Evolutionary conservation across 2,888 invertebrate species (phyloP), one percentile per base, ranked within the genome.

Genomic region (Platycnemis pennipes): DNA sequence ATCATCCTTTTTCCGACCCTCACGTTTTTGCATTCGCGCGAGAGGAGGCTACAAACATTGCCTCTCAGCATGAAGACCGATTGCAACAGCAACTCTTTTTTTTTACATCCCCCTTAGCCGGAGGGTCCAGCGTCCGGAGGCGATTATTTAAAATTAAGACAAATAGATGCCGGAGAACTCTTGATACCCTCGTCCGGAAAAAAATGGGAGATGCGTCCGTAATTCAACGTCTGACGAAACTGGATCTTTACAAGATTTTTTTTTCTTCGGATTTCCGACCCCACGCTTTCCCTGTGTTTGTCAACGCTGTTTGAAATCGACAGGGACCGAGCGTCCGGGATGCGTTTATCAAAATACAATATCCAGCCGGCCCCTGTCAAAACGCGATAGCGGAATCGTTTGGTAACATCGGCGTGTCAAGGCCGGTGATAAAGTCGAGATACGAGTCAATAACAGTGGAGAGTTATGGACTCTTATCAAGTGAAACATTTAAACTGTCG

Each of bases 131-230:
- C 7, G 63, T 26, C 8, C 5, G 26, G 56, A 26, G n/a, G n/a
- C 26, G 63, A 63, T 63, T 63, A 63, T 63, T 63, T 63, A 63
- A 63, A 63, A 63, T 63, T 63, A 63, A 63, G 63, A 63, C 63
- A 26, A 63, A 63, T 63, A 63, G 63, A 22, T n/a, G n/a, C 63
- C n/a, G 26, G 22, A 26, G 26, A 63, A n/a, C 63, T 63, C 3
- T 8, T 4, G 26, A 26, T 19, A 26, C 63, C n/a, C 63, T 63
- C 63, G 11, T n/a, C 7, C n/a, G 22, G 26, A 26, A 63, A 7
- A 63, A 63, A 49, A 49, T 16, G 19, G 19, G 49, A 63, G n/a
- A 63, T 5, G 7, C n/a, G 3, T n/a, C n/a, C 26, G 63, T 63
- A 26, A 22, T 26, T 63, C 63, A 63, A 63, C 63, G 26, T 63